Percentiles rank a stretch among this genome's conserved stretches.
These are phyloP conservation scores for Saxidomus purpurata DNA, from an alignment of 1,140 invertebrate genomes.

Conservation along the genomic window DNA sequence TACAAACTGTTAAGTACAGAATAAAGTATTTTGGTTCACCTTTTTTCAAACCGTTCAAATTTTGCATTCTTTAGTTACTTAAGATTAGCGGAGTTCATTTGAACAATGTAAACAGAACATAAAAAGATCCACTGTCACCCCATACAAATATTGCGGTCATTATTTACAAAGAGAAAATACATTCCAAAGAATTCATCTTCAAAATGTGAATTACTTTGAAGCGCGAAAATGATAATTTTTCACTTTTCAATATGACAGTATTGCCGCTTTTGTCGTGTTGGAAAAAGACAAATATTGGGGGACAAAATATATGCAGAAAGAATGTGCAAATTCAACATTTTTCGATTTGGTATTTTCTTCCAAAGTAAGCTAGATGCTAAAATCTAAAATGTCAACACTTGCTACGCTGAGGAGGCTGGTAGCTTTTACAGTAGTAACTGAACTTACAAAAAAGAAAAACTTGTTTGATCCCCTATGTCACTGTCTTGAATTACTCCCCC, in stretches of 20 bases:
- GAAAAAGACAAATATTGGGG: neutral
- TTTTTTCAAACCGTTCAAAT: slow-evolving; percentile 9
- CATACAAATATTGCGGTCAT: neutral
- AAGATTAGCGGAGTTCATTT: slow-evolving; percentile 10
- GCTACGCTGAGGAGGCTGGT: too few relatives aligned
- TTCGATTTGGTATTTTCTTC: too few relatives aligned
- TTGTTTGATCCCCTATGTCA: too few relatives aligned
- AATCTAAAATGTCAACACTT: too few relatives aligned
- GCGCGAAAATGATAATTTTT: neutral
- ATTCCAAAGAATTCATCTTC: neutral
- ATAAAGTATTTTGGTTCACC: neutral
- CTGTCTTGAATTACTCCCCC: too few relatives aligned
- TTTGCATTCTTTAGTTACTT: slow-evolving; percentile 33
- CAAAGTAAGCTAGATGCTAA: too few relatives aligned
- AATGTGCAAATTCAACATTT: too few relatives aligned
- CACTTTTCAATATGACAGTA: neutral
- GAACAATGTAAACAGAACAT: slow-evolving; percentile 30
- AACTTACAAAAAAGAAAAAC: too few relatives aligned
- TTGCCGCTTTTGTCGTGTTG: neutral
- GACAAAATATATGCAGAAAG: too few relatives aligned
- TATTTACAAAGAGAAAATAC: slow-evolving; percentile 28
- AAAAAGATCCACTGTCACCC: neutral
- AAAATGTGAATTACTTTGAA: neutral
- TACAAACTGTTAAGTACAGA: neutral
- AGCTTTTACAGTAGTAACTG: too few relatives aligned